Evolutionary conservation across 2,888 invertebrate genomes (phyloP), one percentile per base, ranked within the genome.

Genomic region (Chouioia cunea): DNA sequence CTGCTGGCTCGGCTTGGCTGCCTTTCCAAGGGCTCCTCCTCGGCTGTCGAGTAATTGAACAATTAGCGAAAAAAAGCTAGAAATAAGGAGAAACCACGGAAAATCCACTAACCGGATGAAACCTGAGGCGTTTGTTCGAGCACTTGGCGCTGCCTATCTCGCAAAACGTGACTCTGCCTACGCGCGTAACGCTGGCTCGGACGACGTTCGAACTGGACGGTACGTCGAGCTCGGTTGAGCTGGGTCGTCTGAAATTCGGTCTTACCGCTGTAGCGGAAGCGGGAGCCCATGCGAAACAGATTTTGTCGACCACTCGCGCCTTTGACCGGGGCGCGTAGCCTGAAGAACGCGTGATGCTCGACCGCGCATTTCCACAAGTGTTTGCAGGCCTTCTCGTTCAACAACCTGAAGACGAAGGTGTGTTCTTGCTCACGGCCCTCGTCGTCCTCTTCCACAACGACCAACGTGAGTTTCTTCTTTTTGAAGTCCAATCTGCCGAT

Each of bases 341-440:
- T 91, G 90, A 99, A 99, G 89, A 99, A 99, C 1, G 98, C 96
- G 88, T 99, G 99, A 88, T 99, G 97, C 86, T 99, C 99, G 0
- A 99, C 96, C 27, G 99, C 99, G 89, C 99, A 99, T 87, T 99
- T 99, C 99, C 99, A 99, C 76, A 99, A 88, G 87, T 99, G 99
- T 86, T 99, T 99, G 85, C 98, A 97, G 1, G 99, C 98, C 86
- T 98, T 98, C 85, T 98, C 97, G 84, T 97, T 99, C 78, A 95
- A 93, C 77, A 99, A 88, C 70, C 95, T 90, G 86, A 99, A 99
- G 4, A 99, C 97, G 86, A 99, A 99, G 0, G 98, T 98, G 86
- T 99, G 99, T 83, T 99, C 97, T 83, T 99, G 97, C 86, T 98
- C 97, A 60, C 93, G 89, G 0, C 97, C 97, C 85, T 97, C 95